Base-by-base conservation (phyloP, 2,888 invertebrate genomes). In the Venusia cambrica region DNA sequence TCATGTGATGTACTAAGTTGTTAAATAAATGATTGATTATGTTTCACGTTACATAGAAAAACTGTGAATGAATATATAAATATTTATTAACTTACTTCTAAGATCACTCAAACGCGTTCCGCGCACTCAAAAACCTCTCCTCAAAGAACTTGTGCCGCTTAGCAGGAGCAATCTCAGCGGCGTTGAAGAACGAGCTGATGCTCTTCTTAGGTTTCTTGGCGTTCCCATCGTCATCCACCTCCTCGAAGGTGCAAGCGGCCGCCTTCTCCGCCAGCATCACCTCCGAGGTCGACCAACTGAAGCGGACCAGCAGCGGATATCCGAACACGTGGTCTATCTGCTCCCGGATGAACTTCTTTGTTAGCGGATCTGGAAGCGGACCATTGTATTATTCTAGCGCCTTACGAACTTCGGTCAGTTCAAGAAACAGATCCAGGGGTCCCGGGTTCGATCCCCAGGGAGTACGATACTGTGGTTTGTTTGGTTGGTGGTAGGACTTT, bases 221-320 rank as follows among this genome's bases (percentile, higher is more conserved):
- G 0, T 63, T 65, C 10, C 69, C 73, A 8, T 88, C 84, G 0
- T 90, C 90, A 5, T 91, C 90, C 1, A 75, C 57, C 40, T 93
- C 90, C 64, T 93, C 94, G 88, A 95, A 93, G 33, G 92, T 92
- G 24, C 93, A 92, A 4, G 85, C 73, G 7, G 92, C 90, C 0
- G 94, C 95, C 28, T 91, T 90, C 2, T 92, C 91, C 45, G 94
- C 90, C 5, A 99, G 73, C 51, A 96, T 92, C 22, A 91, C 90
- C 40, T 92, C 92, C 0, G 98, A 94, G 0, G 99, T 99, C 0
- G 98, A 97, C 99, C 99, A 99, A 71, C 98, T 97, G 73, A 99
- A 98, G 41, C 99, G 88, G 0, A 99, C 98, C 7, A 99, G 85
- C 30, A 93, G 91, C 0, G 98, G 96, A 75, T 94, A 99, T 0